Conservation (phyloP, 1,140 invertebrate genomes). For the Drosophila paulistorum region DNA sequence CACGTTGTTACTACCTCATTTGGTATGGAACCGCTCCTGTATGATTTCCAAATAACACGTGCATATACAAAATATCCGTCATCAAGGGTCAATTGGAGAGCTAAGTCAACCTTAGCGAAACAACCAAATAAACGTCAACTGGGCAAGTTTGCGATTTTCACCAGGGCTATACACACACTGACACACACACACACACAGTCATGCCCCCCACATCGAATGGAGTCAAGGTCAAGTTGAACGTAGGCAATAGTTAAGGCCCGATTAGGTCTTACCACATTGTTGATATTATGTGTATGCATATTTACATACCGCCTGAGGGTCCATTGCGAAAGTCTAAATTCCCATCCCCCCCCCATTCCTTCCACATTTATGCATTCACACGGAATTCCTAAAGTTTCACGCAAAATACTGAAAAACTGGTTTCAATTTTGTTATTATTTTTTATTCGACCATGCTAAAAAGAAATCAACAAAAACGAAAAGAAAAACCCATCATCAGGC, state of each 20-base stretch:
- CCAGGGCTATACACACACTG: conserved; percentile 16
- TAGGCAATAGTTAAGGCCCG: conserved; percentile 36
- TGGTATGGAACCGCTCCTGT: not conserved
- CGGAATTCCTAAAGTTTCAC: conserved; percentile 64
- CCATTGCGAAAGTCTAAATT: conserved; percentile 56
- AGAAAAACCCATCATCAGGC: conserved; percentile 19
- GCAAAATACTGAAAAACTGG: conserved; percentile 53
- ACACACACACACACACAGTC: not conserved
- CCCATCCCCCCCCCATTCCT: not conserved
- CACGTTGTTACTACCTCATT: too few relatives aligned
- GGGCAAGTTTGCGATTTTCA: conserved; percentile 43
- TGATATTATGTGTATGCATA: conserved; percentile 35
- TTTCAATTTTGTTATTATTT: conserved; percentile 28
- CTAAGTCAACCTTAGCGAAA: not conserved
- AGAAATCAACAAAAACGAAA: too few relatives aligned
- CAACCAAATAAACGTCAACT: conserved; percentile 15
- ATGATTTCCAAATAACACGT: conserved; percentile 23
- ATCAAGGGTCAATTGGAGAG: not conserved
- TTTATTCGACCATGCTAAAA: conserved; percentile 23
- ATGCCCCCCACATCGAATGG: conserved; percentile 30
- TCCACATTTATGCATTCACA: conserved; percentile 4
- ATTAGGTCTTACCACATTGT: conserved; percentile 52
- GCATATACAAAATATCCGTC: not conserved
- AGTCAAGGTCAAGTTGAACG: conserved; percentile 65
- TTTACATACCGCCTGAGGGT: conserved; percentile 33